phyloP scores from a whole-genome alignment of 1,140 invertebrate species.

The Papilio machaon region DNA sequence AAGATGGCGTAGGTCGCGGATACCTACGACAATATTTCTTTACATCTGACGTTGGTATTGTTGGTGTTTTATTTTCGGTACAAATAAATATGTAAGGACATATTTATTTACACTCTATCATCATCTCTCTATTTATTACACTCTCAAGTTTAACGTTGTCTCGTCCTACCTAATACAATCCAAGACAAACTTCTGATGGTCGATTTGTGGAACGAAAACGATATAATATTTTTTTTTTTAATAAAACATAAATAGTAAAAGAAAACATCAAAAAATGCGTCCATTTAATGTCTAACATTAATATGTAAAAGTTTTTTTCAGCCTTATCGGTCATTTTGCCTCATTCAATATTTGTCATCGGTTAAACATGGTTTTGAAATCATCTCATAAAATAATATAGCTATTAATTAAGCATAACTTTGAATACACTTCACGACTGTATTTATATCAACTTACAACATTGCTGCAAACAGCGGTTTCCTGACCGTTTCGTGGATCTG shows the following conservation, averaged over 20 bases:
- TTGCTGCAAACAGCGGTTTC: neutral
- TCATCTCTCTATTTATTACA: neutral
- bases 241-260: too few relatives aligned
- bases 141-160: neutral
- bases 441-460: neutral
- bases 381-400: too few relatives aligned
- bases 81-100: neutral
- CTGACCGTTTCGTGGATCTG: neutral
- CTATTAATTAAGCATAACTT: neutral
- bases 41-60: neutral
- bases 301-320: too few relatives aligned
- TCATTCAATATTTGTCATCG: too few relatives aligned
- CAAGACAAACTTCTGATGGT: neutral
- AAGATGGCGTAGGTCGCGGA: slow-evolving; percentile 7
- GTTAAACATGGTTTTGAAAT: too few relatives aligned
- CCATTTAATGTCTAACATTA: too few relatives aligned
- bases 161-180: neutral
- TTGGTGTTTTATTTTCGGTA: neutral
- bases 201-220: too few relatives aligned
- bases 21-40: neutral
- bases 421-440: neutral
- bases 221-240: too few relatives aligned
- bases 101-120: too few relatives aligned
- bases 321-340: too few relatives aligned
- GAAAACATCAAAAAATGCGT: neutral